These are phyloP conservation scores for Phoeniculus purpureus DNA, from an alignment of 2,797 vertebrate genomes.

Conservation along the genomic window DNA sequence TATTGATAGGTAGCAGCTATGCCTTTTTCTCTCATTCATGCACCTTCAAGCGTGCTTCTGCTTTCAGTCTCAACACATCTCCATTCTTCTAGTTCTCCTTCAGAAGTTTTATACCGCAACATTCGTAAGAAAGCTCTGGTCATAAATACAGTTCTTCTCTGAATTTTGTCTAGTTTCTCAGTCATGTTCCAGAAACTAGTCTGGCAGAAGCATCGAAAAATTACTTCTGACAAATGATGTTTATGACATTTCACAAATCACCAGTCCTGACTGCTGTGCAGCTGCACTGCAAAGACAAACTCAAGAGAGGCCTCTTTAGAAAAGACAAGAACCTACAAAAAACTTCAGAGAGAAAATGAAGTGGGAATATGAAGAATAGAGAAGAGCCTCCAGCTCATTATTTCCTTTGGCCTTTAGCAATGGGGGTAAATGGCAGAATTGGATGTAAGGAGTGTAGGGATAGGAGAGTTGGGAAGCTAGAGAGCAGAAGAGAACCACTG, in stretches of 20 bases:
- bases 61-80: not conserved
- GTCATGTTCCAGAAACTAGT: not conserved
- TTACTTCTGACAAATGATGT: not conserved
- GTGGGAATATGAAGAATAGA: not conserved
- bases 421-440: not conserved
- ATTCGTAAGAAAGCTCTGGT: not conserved
- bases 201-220: not conserved
- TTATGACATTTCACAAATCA: not conserved
- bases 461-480: not conserved
- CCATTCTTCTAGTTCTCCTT: not conserved
- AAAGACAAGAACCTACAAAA: not conserved
- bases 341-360: not conserved
- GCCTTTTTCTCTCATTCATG: not conserved
- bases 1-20: not conserved
- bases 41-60: not conserved
- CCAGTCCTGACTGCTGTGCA: not conserved
- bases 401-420: not conserved
- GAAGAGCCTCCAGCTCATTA: not conserved
- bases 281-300: not conserved
- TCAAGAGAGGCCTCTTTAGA: not conserved
- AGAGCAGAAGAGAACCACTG: not conserved
- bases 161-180: not conserved
- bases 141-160: not conserved
- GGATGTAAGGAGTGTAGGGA: not conserved
- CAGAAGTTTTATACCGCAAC: not conserved